These are phyloP conservation scores for Furcula furcula DNA, from an alignment of 2,888 invertebrate species.

Conservation along the genomic window DNA sequence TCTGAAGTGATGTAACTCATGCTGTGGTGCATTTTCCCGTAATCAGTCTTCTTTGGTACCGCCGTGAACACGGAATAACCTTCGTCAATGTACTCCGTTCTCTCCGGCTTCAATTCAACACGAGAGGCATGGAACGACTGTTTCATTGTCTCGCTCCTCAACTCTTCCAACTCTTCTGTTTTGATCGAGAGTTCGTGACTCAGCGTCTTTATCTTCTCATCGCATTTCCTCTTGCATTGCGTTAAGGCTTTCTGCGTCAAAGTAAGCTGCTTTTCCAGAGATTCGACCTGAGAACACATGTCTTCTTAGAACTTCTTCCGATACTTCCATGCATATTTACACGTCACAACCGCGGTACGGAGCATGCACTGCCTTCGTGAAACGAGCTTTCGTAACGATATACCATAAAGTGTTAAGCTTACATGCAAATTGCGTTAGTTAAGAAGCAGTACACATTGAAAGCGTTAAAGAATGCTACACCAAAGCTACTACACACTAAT, in stretches of 20 bases:
- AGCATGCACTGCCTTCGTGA: conserved; percentile 58
- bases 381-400: conserved; percentile 35
- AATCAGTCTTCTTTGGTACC: conserved; percentile 74
- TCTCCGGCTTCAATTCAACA: conserved; percentile 69
- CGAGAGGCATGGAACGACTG: conserved; percentile 70
- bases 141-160: conserved; percentile 70
- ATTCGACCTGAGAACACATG: conserved; percentile 80
- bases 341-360: conserved; percentile 40
- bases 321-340: conserved; percentile 65
- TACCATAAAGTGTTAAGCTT: conserved; percentile 33
- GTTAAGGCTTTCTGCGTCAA: conserved; percentile 79
- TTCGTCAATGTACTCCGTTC: conserved; percentile 72
- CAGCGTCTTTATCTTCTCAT: conserved; percentile 80
- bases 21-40: conserved; percentile 73
- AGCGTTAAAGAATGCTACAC: conserved; percentile 40
- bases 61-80: conserved; percentile 74
- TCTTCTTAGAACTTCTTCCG: conserved; percentile 63
- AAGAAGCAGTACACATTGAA: conserved; percentile 38
- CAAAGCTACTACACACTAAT: conserved; percentile 40
- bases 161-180: conserved; percentile 74
- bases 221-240: conserved; percentile 77
- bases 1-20: conserved; percentile 73
- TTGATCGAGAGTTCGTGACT: conserved; percentile 82
- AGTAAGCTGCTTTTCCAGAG: conserved; percentile 80
- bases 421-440: conserved; percentile 43